Conservation (phyloP, 2,888 invertebrate genomes). For the Erebia aethiops region DNA sequence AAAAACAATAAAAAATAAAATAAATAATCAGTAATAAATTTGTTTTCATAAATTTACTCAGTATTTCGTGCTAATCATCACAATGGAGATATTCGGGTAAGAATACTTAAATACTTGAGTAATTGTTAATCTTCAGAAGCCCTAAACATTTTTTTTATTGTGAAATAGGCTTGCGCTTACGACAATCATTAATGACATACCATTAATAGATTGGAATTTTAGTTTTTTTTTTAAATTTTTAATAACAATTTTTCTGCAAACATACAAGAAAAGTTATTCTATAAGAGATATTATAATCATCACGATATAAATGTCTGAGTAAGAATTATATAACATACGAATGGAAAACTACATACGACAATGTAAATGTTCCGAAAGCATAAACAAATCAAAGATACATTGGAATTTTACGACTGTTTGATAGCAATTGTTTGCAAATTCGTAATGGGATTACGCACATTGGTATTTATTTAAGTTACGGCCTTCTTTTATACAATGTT, state of each 20-base stretch:
- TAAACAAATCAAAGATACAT: conserved; percentile 17
- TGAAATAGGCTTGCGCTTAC: too few relatives aligned
- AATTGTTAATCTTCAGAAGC: too few relatives aligned
- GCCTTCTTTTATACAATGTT: background rate
- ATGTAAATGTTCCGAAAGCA: background rate
- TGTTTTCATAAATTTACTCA: conserved; percentile 11
- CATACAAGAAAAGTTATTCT: too few relatives aligned
- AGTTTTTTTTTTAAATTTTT: too few relatives aligned
- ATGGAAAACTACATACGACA: conserved; percentile 10
- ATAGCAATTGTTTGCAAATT: conserved; percentile 12
- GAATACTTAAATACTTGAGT: too few relatives aligned
- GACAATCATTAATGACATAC: too few relatives aligned
- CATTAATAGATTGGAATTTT: too few relatives aligned
- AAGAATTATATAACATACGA: background rate
- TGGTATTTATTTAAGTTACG: background rate
- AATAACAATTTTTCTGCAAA: too few relatives aligned
- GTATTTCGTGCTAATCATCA: conserved; percentile 17
- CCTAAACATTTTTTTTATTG: too few relatives aligned
- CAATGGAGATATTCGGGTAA: background rate
- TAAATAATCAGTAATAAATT: conserved; percentile 12
- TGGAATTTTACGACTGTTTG: conserved; percentile 8
- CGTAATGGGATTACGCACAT: conserved; percentile 6
- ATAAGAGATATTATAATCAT: background rate
- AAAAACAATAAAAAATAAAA: conserved; percentile 13
- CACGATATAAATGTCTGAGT: background rate